Percentiles rank a stretch among this genome's conserved stretches.
Evolutionary conservation across 1,140 invertebrate genomes (phyloP).

Genomic region (Holotrichia oblita): DNA sequence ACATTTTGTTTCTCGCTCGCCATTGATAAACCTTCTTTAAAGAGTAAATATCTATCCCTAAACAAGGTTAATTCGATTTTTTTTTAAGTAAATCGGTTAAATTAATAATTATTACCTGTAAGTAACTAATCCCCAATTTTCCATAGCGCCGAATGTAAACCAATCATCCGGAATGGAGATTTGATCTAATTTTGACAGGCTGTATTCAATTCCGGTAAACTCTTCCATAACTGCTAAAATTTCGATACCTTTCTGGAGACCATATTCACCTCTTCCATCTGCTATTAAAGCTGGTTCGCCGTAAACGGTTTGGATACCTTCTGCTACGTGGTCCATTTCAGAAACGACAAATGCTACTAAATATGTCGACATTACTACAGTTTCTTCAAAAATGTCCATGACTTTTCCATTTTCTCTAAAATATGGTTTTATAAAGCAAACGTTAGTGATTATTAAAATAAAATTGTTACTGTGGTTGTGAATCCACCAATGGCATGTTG

Average conservation of each 20-base stretch:
- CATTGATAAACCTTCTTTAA: not conserved
- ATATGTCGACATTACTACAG: conserved; percentile 75
- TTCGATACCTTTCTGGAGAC: not conserved
- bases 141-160: conserved; percentile 89
- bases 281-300: conserved; percentile 21
- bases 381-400: not conserved
- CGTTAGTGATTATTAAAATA: no score
- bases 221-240: conserved; percentile 55
- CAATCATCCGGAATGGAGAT: conserved; percentile 83
- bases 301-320: not conserved
- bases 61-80: not conserved
- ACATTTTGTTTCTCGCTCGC: not conserved
- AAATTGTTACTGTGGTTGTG: not conserved
- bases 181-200: conserved; percentile 83
- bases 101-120: conserved; percentile 65
- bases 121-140: conserved; percentile 73
- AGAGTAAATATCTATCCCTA: conserved; percentile 22
- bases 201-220: conserved; percentile 79
- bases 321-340: conserved; percentile 47
- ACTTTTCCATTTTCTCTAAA: not conserved
- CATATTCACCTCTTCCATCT: not conserved
- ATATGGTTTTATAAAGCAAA: not conserved
- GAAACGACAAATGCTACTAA: no score
- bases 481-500: not conserved
- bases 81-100: not conserved